A percentile compares a stretch with the other conserved stretches of the same genome.
phyloP scores from a whole-genome alignment of 2,113 vertebrate species.

The Brachyistius frenatus region DNA sequence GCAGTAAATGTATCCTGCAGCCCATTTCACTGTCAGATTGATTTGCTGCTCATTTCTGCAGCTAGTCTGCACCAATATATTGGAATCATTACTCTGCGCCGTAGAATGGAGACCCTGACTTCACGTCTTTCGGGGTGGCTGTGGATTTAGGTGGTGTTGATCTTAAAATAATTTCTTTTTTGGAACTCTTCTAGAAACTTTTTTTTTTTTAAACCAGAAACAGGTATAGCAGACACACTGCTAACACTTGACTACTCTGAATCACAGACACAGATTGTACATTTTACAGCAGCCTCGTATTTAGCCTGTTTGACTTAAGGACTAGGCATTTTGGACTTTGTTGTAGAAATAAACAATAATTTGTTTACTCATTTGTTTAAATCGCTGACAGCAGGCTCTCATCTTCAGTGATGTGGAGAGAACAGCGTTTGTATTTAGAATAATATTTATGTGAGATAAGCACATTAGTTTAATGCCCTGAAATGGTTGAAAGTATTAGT shows the following conservation, averaged over 20 bases:
- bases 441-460: not conserved
- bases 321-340: too few relatives aligned
- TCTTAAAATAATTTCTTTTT: not conserved
- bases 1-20: conserved; percentile 20
- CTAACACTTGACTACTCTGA: too few relatives aligned
- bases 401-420: too few relatives aligned
- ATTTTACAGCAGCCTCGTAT: not conserved
- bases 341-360: not conserved
- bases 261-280: too few relatives aligned
- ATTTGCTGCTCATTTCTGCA: conserved; percentile 27
- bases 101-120: not conserved
- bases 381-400: too few relatives aligned
- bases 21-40: conserved; percentile 30
- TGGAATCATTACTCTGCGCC: conserved; percentile 27
- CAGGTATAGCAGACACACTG: too few relatives aligned
- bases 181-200: too few relatives aligned
- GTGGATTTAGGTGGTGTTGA: not conserved
- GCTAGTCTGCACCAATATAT: conserved; percentile 7
- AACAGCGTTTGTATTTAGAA: not conserved
- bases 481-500: not conserved
- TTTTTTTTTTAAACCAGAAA: too few relatives aligned
- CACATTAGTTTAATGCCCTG: not conserved
- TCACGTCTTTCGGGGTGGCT: not conserved
- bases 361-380: too few relatives aligned
- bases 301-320: too few relatives aligned